Evolutionary conservation across 2,888 invertebrate genomes (phyloP), one percentile per base, ranked within the genome.

Genomic region (Drosophila borborema): DNA sequence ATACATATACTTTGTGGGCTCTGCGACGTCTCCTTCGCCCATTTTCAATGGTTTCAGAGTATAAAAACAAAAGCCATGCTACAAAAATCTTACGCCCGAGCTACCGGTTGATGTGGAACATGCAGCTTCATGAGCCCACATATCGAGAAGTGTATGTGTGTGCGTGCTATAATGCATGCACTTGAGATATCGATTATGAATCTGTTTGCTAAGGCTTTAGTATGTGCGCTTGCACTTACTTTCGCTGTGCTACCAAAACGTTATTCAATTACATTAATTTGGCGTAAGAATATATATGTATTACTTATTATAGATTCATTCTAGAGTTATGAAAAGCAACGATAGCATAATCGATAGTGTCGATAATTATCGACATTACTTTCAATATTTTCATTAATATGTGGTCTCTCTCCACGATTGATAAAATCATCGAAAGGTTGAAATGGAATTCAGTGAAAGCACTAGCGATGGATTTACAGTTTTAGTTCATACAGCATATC

Each of bases 141-240:
- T 0, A 28, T 28, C 5, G 28, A 28, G 6, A 28, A 28, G 28
- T 28, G 28, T 28, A 6, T 28, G 28, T 28, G 48, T 18, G 34
- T 38, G 46, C 43, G 45, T 20, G 40, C 59, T 49, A 34, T 59
- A 61, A 65, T 41, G 64, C 63, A 63, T 40, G 43, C 79, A 70
- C 80, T 86, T 74, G 74, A 74, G 71, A 75, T 82, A 81, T 82
- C 77, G 79, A 77, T 78, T 81, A 80, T 67, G 66, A 64, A 54
- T 69, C 49, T 67, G 61, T 74, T 74, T 77, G 63, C 61, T 54
- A 58, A 63, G 31, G 28, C 49, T 67, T 70, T 69, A 71, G 74
- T 69, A 75, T 61, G 56, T 31, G n/a, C 43, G 48, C 54, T 68
- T 43, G 53, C 40, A 49, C 54, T 78, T 64, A 49, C 56, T 78